Evolutionary conservation across 2,797 vertebrate species (phyloP).

Genomic region (Spinus pinus): DNA sequence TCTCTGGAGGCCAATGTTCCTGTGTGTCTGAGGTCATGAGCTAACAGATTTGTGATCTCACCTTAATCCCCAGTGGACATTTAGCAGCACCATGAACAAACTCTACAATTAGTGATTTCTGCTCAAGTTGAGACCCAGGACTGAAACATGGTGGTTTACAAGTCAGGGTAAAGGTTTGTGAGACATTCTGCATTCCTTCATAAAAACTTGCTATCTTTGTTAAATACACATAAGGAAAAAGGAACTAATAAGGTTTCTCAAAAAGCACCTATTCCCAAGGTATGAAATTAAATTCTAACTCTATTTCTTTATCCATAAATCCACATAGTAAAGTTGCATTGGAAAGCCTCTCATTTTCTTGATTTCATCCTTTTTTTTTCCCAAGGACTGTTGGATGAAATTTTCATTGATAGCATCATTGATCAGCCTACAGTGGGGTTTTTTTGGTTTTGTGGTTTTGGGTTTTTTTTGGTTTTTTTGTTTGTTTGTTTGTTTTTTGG

Average conservation of each 20-base stretch:
- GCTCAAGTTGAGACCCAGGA: constrained; percentile 28
- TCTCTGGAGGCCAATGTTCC: constrained; percentile 6
- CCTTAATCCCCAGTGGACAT: constrained; percentile 51
- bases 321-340: background rate
- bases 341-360: background rate
- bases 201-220: background rate
- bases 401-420: background rate
- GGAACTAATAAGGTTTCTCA: background rate
- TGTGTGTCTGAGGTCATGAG: constrained; percentile 47
- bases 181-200: background rate
- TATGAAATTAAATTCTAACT: background rate
- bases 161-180: background rate
- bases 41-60: constrained; percentile 58
- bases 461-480: background rate
- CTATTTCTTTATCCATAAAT: background rate
- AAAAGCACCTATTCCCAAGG: background rate
- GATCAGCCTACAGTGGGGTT: background rate
- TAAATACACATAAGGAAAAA: background rate
- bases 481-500: too few species aligned
- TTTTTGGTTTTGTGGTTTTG: background rate
- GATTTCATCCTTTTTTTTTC: background rate
- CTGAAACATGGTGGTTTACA: background rate
- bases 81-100: constrained; percentile 30
- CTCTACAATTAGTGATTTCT: constrained; percentile 45
- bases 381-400: background rate